Base-by-base conservation (phyloP, 2,113 vertebrate species). In the Rhagologus leucostigma region DNA sequence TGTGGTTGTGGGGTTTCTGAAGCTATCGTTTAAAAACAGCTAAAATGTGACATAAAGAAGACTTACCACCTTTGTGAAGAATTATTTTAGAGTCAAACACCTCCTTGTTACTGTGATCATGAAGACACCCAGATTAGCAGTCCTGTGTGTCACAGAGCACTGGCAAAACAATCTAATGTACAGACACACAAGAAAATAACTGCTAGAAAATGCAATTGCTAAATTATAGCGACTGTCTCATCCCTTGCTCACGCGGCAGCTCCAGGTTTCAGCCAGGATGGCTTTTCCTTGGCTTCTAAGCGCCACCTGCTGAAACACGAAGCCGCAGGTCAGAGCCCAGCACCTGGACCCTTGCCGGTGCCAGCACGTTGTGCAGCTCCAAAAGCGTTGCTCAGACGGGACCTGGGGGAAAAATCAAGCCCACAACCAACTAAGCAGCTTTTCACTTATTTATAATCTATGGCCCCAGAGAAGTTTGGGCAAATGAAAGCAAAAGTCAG, bases 401-500 rank as follows among this genome's bases (percentile, higher is more conserved):
- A 67, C 42, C 11, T 9, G 50, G 23, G 4, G 24, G 8, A 15
- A 64, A 16, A 47, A 32, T 23, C 16, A 76, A 64, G 18, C 18
- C 12, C 4, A 0, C 33, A 44, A 2, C 39, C 41, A 67, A 78
- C 11, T 60, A 65, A 52, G 41, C 11, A 73, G 44, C 11, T 42
- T 53, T 79, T 63, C 15, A 32, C 5, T 67, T 68, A 37, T 67
- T 42, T 35, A 30, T 33, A 71, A 32, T 63, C 60, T 67, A 41
- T 53, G 17, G 35, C 90, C 71, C 46, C 41, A 33, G 52, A 78
- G 71, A 55, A 21, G 11, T 3, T 50, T 21, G 17, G 47, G 23
- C 9, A 81, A 91, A 77, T 15, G 35, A 75, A 22, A 94, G 21
- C 20, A 52, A 33, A 91, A 85, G 24, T 97, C 85, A 97, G 84